phyloP scores from a whole-genome alignment of 1,140 invertebrate genomes.

The Chymomyza costata region DNA sequence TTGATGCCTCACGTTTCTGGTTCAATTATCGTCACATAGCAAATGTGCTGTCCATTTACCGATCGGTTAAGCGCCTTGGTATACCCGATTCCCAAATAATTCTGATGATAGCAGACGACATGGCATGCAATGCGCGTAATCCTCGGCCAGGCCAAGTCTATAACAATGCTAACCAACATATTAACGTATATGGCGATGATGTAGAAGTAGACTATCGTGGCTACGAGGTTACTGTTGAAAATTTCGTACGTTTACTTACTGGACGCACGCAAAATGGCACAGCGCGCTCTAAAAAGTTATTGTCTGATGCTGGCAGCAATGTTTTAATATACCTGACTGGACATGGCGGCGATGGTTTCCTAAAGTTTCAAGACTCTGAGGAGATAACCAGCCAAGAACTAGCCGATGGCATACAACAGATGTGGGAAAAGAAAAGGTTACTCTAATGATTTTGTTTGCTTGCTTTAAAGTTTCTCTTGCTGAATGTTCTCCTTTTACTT shows the following conservation, averaged over 20 bases:
- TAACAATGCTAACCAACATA: constrained; percentile 98
- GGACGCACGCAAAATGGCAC: constrained; percentile 93
- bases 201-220: constrained; percentile 99
- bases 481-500: constrained; percentile 61
- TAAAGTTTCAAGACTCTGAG: constrained; percentile 99
- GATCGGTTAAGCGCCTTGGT: constrained; percentile 97
- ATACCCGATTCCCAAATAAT: constrained; percentile 98
- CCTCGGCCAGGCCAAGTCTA: constrained; percentile 98
- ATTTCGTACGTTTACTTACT: constrained; percentile 96
- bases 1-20: constrained; percentile 99
- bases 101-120: constrained; percentile 99
- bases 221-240: constrained; percentile 98
- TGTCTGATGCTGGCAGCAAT: constrained; percentile 98
- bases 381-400: constrained; percentile 99
- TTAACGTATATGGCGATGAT: constrained; percentile 99
- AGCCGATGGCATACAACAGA: constrained; percentile 98
- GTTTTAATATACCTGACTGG: constrained; percentile 97
- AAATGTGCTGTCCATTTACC: constrained; percentile 98
- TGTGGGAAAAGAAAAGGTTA: constrained; percentile 98
- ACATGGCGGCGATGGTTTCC: constrained; percentile 98
- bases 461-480: background rate
- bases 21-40: constrained; percentile 99
- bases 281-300: constrained; percentile 94
- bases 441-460: background rate
- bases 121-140: constrained; percentile 99